These are phyloP conservation scores for Pseudochaenichthys georgianus DNA, from an alignment of 2,797 vertebrate species.

Conservation along the genomic window DNA sequence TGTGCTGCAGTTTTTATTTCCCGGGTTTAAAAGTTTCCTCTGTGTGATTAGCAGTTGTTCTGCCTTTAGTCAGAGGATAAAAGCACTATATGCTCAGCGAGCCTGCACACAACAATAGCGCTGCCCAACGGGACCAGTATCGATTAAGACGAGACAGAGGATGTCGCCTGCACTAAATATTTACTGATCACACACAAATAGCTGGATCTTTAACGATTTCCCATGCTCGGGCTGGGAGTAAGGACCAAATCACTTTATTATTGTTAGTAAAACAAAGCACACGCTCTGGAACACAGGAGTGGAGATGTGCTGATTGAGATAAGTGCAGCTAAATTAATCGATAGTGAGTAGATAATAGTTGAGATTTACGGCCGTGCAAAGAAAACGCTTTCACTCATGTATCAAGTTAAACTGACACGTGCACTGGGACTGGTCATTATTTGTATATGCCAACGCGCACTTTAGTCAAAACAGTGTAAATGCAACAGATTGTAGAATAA, in stretches of 20 bases:
- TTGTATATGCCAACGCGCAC: background rate
- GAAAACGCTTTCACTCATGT: slow-evolving; percentile 50
- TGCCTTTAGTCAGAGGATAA: slow-evolving; percentile 68
- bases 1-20: slow-evolving; percentile 42
- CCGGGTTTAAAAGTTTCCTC: slow-evolving; percentile 60
- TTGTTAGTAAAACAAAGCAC: slow-evolving; percentile 94
- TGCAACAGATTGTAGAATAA: slow-evolving; percentile 6
- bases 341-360: slow-evolving; percentile 87
- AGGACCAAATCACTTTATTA: slow-evolving; percentile 96
- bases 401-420: slow-evolving; percentile 48
- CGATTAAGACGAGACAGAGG: slow-evolving; percentile 92
- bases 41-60: slow-evolving; percentile 52
- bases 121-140: slow-evolving; percentile 90
- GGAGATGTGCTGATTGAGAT: slow-evolving; percentile 92
- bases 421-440: slow-evolving; percentile 25
- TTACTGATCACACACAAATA: slow-evolving; percentile 98
- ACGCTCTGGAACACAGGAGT: slow-evolving; percentile 86
- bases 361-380: slow-evolving; percentile 64
- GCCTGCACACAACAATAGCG: slow-evolving; percentile 85
- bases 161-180: slow-evolving; percentile 97
- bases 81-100: slow-evolving; percentile 76
- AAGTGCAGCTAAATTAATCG: slow-evolving; percentile 93
- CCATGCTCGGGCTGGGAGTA: slow-evolving; percentile 87
- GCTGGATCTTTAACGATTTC: slow-evolving; percentile 92
- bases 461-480: background rate